Base-by-base conservation (phyloP, 2,797 vertebrate genomes). In the Pagetopsis macropterus region DNA sequence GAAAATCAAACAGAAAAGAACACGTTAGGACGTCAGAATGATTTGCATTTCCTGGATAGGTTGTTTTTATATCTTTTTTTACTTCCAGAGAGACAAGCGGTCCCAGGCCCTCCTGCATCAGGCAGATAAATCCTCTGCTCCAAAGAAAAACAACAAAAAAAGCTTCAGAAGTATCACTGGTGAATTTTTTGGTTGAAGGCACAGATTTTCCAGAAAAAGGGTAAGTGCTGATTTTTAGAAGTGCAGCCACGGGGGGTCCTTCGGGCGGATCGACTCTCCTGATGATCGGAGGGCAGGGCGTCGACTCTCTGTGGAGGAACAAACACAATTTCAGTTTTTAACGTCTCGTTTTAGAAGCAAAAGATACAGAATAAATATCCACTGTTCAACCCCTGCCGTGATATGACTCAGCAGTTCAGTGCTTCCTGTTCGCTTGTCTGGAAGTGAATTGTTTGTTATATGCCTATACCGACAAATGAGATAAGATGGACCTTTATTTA, bases 111-210 rank as follows among this genome's bases (percentile, higher is more conserved):
- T 74, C 79, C 70, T 14, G 59, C 76, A 76, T 87, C 77, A 81
- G 83, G 78, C 64, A 43, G 75, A 51, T 65, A 19, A 19, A 37
- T 37, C 33, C 33, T 37, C 33, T 37, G 33, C 33, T 37, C 33
- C 33, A 37, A 21, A 46, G 44, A 5, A 33, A 15, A 33, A 15
- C 44, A 75, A 55, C 49, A 56, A 5, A 2, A 12, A 33, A 65
- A 66, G 37, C 41, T 77, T 72, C 58, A 61, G 70, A 83, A 88
- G 76, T 70, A 57, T 85, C 84, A 87, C 79, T 37, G 87, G 81
- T 84, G 83, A 89, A 72, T 37, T 37, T 68, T 66, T 84, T 88
- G 87, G 70, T 90, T 77, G 75, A 95, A 95, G 94, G 93, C 94
- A 94, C 94, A 91, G 89, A 79, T 84, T 89, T 92, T 64, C 75